phyloP scores from a whole-genome alignment of 53 echinoderm and acorn worm species.

The Luidia sarsii region DNA sequence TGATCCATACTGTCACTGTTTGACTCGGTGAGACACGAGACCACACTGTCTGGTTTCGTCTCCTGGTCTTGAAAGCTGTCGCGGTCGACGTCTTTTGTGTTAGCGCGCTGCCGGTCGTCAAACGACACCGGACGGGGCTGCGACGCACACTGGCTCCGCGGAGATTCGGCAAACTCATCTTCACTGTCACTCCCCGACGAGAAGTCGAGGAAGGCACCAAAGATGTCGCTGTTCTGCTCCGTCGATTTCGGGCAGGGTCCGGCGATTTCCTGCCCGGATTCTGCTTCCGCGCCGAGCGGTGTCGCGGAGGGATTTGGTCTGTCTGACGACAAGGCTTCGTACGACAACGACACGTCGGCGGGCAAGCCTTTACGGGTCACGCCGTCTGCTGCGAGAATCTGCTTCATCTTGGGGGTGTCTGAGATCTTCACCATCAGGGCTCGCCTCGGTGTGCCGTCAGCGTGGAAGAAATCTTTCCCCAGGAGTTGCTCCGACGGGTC shows the following conservation, averaged over 20 bases:
- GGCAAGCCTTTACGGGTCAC: not conserved
- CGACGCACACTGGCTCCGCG: not conserved
- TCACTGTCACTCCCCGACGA: not conserved
- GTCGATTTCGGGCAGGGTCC: not conserved
- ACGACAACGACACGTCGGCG: no score
- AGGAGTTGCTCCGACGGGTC: not conserved
- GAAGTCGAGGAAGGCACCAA: not conserved
- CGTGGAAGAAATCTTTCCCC: not conserved
- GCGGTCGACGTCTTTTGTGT: not conserved
- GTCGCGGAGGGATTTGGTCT: no score
- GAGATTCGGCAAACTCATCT: not conserved
- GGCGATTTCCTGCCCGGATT: not conserved
- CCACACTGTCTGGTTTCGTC: not conserved
- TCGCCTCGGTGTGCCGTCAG: constrained; percentile 25
- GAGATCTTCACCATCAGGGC: constrained; percentile 18
- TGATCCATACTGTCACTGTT: not conserved
- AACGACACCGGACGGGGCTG: not conserved
- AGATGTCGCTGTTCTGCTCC: not conserved
- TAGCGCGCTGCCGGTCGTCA: not conserved
- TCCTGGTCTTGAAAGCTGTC: not conserved
- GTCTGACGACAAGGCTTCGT: no score
- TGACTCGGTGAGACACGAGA: not conserved
- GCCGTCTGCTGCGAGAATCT: constrained; percentile 11
- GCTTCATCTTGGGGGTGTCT: constrained; percentile 27
- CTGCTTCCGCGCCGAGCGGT: no score